Evolutionary conservation across 2,888 invertebrate genomes (phyloP).

Genomic region (Tinea pellionella): DNA sequence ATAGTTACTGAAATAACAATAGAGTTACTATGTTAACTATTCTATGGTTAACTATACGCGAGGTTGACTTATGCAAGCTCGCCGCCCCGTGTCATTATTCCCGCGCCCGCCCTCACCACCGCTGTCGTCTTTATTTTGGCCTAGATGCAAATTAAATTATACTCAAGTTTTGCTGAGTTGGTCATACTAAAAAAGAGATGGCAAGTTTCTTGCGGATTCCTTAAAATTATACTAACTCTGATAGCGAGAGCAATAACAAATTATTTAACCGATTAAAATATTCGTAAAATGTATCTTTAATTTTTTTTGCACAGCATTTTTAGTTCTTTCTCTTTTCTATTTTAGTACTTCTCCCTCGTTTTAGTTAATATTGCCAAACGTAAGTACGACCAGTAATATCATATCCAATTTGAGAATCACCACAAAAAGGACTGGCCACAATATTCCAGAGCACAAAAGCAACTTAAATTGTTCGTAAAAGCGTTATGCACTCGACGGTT

Average conservation of each 20-base stretch:
- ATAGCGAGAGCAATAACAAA: not conserved
- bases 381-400: not conserved
- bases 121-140: constrained; percentile 39
- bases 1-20: too few species aligned
- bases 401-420: constrained; percentile 10
- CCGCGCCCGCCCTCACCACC: constrained; percentile 18
- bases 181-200: constrained; percentile 40
- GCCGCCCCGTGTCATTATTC: constrained; percentile 28
- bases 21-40: not conserved
- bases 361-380: not conserved
- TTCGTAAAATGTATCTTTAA: not conserved
- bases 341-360: not conserved
- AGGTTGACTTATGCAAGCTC: constrained; percentile 28
- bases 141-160: constrained; percentile 57
- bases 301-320: not conserved
- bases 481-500: constrained; percentile 60
- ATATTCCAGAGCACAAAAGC: constrained; percentile 48
- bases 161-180: constrained; percentile 52
- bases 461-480: constrained; percentile 66
- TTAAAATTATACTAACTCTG: constrained; percentile 3
- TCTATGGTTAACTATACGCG: constrained; percentile 14
- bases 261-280: not conserved
- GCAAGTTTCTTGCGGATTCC: constrained; percentile 28
- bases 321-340: not conserved
- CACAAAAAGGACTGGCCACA: constrained; percentile 12